Evolutionary conservation across 2,888 invertebrate genomes (phyloP), one percentile per base, ranked within the genome.

Genomic region (Euzetes globulus): DNA sequence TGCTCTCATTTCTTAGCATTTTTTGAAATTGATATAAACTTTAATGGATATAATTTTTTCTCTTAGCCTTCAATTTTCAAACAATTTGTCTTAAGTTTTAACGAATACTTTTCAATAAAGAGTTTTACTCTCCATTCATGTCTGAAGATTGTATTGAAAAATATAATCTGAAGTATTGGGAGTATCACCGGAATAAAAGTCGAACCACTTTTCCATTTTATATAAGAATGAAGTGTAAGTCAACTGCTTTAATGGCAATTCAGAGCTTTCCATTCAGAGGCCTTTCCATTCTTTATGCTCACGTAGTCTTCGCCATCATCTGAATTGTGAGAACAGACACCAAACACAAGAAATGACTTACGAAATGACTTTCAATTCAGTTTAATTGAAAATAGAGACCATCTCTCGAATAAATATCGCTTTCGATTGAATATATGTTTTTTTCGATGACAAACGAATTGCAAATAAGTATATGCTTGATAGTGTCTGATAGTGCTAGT

Each of bases 191-290:
- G 55, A 55, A 33, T n/a, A 63, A 68, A 68, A 68, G 37, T 37
- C 7, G 68, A 68, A 22, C 68, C 45, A 68, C 68, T 68, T 68
- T 68, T 60, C 60, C 15, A 60, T 60, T 33, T 29, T 22, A 15
- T 63, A 63, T 63, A 63, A 63, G 33, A 63, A 33, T 63, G 33
- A 37, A n/a, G 63, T 58, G 19, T 58, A 60, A 60, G 60, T 60
- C 60, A 60, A 60, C 27, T 17, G 45, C 68, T 68, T 68, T 68
- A 68, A 68, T 68, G 68, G 68, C 68, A 68, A 68, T 68, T 29
- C 33, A 60, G 60, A 15, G 17, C 63, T 7, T 68, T 68, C 27
- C 63, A 68, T 68, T 68, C 22, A 45, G 19, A 22, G 19, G 33
- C 37, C 17, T 41, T 41, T 3, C 22, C 13, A 13, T 55, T 22